Conservation (phyloP, 2,797 vertebrate species). For the Zenarchopterus dispar region DNA sequence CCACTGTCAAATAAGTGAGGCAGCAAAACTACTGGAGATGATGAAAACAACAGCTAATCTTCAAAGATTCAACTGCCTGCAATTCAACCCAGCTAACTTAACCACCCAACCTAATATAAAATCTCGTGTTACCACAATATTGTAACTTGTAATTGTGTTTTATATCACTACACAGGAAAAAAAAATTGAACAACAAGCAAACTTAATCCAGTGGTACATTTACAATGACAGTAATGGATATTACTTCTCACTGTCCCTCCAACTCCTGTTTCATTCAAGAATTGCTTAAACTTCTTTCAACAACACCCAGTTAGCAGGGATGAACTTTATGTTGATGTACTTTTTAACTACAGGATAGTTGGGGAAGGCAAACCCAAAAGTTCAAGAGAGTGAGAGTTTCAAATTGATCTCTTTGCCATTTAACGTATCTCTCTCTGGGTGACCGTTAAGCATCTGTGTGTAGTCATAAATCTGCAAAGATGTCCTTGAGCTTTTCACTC, state of each 20-base stretch:
- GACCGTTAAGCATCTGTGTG: background rate
- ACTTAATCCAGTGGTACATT: no score
- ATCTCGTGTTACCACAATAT: no score
- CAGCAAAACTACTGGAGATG: no score
- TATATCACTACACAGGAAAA: background rate
- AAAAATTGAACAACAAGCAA: background rate
- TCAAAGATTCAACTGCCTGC: no score
- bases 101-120: no score
- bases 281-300: no score
- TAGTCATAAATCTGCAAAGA: background rate
- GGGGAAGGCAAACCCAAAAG: background rate
- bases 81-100: no score
- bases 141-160: no score
- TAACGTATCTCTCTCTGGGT: background rate
- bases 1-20: no score
- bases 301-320: background rate
- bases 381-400: slow-evolving; percentile 5
- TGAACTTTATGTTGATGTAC: background rate
- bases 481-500: background rate
- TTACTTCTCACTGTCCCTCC: no score
- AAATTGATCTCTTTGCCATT: background rate
- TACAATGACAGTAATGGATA: no score
- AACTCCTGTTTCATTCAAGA: slow-evolving; percentile 5
- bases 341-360: slow-evolving; percentile 1
- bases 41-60: no score